Conservation (phyloP, 2,888 invertebrate genomes). For the Anodontia alba region DNA sequence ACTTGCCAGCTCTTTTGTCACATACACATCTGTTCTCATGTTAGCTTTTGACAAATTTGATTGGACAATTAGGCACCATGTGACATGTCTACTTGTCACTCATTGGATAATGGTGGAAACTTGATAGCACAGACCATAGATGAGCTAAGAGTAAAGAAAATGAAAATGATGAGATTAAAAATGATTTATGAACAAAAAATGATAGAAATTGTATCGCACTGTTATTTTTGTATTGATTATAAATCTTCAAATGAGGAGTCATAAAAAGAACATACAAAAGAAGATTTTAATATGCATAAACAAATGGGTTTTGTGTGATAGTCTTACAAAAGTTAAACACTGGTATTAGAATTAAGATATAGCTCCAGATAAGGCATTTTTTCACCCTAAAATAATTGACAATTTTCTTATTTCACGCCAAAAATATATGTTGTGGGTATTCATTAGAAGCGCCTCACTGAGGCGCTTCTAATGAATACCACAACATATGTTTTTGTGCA, state of each 20-base stretch:
- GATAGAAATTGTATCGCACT: slow-evolving; percentile 10
- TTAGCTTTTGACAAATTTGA: slow-evolving; percentile 12
- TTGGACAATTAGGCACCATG: slow-evolving; percentile 15
- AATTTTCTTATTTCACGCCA: too few relatives aligned
- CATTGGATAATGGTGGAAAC: slow-evolving; percentile 9
- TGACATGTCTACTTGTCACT: slow-evolving; percentile 7
- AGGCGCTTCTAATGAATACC: too few relatives aligned
- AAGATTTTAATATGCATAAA: not conserved
- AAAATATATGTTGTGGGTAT: too few relatives aligned
- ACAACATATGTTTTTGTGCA: too few relatives aligned
- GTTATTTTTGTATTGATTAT: slow-evolving; percentile 14
- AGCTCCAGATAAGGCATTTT: too few relatives aligned
- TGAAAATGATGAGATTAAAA: slow-evolving; percentile 15
- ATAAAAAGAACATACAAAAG: slow-evolving; percentile 7
- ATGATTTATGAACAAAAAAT: slow-evolving; percentile 10
- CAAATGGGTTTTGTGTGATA: not conserved
- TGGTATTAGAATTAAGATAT: slow-evolving; percentile 5
- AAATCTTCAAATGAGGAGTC: not conserved
- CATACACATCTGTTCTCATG: slow-evolving; percentile 14
- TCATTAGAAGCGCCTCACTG: too few relatives aligned
- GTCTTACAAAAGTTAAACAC: not conserved
- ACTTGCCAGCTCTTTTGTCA: slow-evolving; percentile 16
- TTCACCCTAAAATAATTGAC: too few relatives aligned
- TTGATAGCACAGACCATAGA: slow-evolving; percentile 5
- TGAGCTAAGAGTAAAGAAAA: slow-evolving; percentile 8